phyloP scores from a whole-genome alignment of 1,140 invertebrate genomes.

The fruit fly (Drosophila melanogaster) region DNA sequence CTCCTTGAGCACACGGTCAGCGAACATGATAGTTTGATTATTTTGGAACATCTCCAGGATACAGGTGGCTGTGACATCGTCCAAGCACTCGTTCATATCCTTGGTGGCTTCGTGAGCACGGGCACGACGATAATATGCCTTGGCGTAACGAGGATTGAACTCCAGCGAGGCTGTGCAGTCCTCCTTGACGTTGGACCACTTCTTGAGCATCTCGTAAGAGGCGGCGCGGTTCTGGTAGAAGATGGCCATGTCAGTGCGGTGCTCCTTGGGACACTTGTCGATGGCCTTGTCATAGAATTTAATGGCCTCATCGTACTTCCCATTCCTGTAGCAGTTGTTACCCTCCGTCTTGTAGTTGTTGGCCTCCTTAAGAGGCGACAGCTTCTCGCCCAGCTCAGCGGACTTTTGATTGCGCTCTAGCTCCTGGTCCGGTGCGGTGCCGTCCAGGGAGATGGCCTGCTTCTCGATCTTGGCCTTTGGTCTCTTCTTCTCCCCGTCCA shows the following conservation, averaged over 20 bases:
- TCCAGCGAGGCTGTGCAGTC: slow-evolving; percentile 95
- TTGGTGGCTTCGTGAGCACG: slow-evolving; percentile 92
- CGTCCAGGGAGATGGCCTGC: slow-evolving; percentile 85
- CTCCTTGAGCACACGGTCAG: slow-evolving; percentile 93
- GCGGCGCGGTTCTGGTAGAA: slow-evolving; percentile 98
- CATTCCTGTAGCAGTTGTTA: slow-evolving; percentile 93
- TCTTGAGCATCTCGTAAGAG: slow-evolving; percentile 96
- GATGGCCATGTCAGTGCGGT: slow-evolving; percentile 91
- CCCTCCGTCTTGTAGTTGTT: slow-evolving; percentile 92
- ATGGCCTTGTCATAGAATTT: slow-evolving; percentile 95
- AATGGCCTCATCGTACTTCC: slow-evolving; percentile 95
- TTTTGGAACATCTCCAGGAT: slow-evolving; percentile 95
- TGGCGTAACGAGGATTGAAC: slow-evolving; percentile 94
- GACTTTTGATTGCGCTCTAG: slow-evolving; percentile 86
- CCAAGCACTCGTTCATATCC: slow-evolving; percentile 91
- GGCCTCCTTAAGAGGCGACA: slow-evolving; percentile 85
- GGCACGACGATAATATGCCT: slow-evolving; percentile 93
- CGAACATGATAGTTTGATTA: slow-evolving; percentile 90
- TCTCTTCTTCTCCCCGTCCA: slow-evolving; percentile 14
- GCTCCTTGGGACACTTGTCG: slow-evolving; percentile 91
- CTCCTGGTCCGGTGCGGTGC: slow-evolving; percentile 80
- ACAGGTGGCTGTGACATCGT: slow-evolving; percentile 96
- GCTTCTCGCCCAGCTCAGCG: slow-evolving; percentile 85
- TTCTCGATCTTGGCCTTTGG: slow-evolving; percentile 56
- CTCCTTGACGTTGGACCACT: slow-evolving; percentile 92